phyloP scores from a whole-genome alignment of 2,888 invertebrate species.

The Drosophila heteroneura region DNA sequence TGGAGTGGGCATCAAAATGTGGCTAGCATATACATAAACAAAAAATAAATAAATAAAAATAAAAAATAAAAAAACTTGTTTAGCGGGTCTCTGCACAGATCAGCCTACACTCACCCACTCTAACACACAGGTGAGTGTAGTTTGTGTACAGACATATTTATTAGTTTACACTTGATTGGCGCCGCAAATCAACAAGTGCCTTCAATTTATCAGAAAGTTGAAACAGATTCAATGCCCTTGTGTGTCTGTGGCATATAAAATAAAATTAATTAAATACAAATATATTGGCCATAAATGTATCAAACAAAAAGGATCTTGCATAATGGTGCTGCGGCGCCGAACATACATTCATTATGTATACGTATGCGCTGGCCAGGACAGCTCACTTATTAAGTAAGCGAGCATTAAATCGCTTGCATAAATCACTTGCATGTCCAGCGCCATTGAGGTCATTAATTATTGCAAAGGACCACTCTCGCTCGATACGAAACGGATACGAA shows the following conservation, averaged over 20 bases:
- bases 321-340: conserved; percentile 22
- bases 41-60: not conserved
- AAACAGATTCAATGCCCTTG: conserved; percentile 9
- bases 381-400: conserved; percentile 60
- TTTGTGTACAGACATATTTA: conserved; percentile 43
- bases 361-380: conserved; percentile 42
- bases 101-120: conserved; percentile 5
- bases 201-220: conserved; percentile 6
- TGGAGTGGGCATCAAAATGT: conserved; percentile 37
- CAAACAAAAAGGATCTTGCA: conserved; percentile 42
- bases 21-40: conserved; percentile 7
- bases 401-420: conserved; percentile 72
- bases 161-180: conserved; percentile 32
- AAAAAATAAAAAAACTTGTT: conserved; percentile 2
- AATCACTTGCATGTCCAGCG: conserved; percentile 63
- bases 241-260: conserved; percentile 21
- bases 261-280: conserved; percentile 71
- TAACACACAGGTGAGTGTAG: conserved; percentile 48
- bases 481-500: conserved; percentile 36
- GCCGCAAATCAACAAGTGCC: conserved; percentile 67
- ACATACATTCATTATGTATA: conserved; percentile 53
- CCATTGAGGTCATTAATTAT: conserved; percentile 66
- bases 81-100: not conserved
- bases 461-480: conserved; percentile 43
- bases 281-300: conserved; percentile 54